Conservation (phyloP, 2,888 invertebrate genomes). For the Thumatha senex region DNA sequence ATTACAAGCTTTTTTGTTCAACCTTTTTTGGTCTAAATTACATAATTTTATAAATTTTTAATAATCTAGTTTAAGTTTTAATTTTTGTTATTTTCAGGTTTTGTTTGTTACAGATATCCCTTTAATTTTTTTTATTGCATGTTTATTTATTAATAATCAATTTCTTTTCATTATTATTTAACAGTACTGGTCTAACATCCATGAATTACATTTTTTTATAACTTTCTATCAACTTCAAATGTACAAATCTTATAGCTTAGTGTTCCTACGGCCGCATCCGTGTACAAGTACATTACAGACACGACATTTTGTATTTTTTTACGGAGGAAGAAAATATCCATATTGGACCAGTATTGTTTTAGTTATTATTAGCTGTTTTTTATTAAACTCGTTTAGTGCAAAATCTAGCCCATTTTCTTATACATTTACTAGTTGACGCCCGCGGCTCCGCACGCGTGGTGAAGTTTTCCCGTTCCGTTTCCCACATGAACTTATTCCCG, state of each 20-base stretch:
- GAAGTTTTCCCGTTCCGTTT: no score
- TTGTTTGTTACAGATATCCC: constrained; percentile 15
- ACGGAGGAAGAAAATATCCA: not conserved
- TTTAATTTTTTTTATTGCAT: not conserved
- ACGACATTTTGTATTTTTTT: not conserved
- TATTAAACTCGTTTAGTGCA: no score
- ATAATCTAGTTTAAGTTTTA: constrained; percentile 25
- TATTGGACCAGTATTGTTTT: not conserved
- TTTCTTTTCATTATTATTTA: not conserved
- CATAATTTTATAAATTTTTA: not conserved
- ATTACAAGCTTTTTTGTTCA: not conserved
- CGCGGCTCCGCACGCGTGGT: no score
- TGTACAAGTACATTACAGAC: no score
- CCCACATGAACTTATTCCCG: no score
- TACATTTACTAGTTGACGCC: no score
- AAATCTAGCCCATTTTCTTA: no score
- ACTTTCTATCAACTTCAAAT: no score
- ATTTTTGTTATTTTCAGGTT: constrained; percentile 2
- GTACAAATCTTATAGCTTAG: no score
- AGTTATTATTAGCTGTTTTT: not conserved
- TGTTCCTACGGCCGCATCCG: no score
- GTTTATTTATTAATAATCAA: not conserved
- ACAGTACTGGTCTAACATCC: not conserved
- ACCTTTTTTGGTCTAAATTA: not conserved
- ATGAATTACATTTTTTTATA: no score